Base-by-base conservation (phyloP, 2,888 invertebrate species). In the Xestia sexstrigata region DNA sequence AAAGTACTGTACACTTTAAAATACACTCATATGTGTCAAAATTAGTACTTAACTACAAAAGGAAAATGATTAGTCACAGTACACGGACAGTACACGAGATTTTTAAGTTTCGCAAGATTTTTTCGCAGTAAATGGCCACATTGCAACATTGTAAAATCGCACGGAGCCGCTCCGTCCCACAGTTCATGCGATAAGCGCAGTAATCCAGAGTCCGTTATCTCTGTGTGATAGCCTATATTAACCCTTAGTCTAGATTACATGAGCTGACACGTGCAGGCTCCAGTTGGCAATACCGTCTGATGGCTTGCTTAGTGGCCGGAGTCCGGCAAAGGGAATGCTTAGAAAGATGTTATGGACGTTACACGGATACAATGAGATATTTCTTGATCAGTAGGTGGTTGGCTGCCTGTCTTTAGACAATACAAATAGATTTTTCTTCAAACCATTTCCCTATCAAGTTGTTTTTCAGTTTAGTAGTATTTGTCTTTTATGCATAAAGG, bases 161-260 rank as follows among this genome's bases (percentile, higher is more conserved):
- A 26, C 26, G 26, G 15, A 23, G n/a, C 39, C 26, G 55, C n/a
- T 49, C 13, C 26, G 17, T 17, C 42, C 20, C 52, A 63, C 30
- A 76, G 69, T 67, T 52, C 55, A 67, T 9, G 47, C 26, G 83
- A 82, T 71, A 82, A 58, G 70, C 78, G 78, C 60, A n/a, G 30
- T 82, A 45, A 82, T 78, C 70, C 67, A 42, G 78, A n/a, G 35
- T 30, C 78, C 55, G 70, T 62, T 82, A 78, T 82, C 78, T 78
- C 42, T 13, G 0, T 0, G 4, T 26, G 80, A 81, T 82, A 81
- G 78, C 80, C 83, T 62, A 17, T 3, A 35, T 20, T 62, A 26
- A 67, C 70, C 70, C 17, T 13, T 1, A 11, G 42, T 35, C 17
- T 45, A 52, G 58, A 39, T 60, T 49, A 30, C 17, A 42, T 20